These are phyloP conservation scores for Corythaixoides concolor DNA, from an alignment of 2,113 vertebrate species.

Conservation along the genomic window DNA sequence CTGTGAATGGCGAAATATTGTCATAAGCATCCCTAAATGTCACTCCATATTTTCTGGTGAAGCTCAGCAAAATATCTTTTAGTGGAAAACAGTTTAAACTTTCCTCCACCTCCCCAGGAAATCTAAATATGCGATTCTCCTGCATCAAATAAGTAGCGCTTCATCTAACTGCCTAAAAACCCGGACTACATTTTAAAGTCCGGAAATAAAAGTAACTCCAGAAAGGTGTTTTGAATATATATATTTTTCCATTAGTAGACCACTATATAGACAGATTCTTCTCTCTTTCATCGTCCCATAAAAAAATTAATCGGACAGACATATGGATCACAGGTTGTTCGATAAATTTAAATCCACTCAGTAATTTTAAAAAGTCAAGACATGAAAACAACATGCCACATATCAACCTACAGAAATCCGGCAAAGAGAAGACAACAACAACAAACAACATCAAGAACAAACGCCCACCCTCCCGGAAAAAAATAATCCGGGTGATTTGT, in stretches of 20 bases:
- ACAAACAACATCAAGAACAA: neutral
- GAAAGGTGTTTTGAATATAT: slow-evolving; percentile 33
- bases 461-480: neutral
- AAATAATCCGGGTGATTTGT: neutral
- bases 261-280: slow-evolving; percentile 20
- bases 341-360: neutral
- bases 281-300: slow-evolving; percentile 54
- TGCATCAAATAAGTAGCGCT: neutral
- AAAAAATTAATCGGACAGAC: slow-evolving; percentile 35
- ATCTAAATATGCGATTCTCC: neutral
- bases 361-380: neutral
- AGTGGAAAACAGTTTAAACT: neutral
- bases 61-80: neutral
- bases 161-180: neutral
- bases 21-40: neutral
- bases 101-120: neutral
- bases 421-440: neutral
- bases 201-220: slow-evolving; percentile 31
- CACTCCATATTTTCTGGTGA: neutral
- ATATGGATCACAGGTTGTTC: slow-evolving; percentile 58
- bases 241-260: slow-evolving; percentile 13
- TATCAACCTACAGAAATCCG: neutral
- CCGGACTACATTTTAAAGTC: neutral
- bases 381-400: neutral
- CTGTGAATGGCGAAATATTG: neutral